phyloP scores from a whole-genome alignment of 2,888 invertebrate species.

The Orgyia antiqua region DNA sequence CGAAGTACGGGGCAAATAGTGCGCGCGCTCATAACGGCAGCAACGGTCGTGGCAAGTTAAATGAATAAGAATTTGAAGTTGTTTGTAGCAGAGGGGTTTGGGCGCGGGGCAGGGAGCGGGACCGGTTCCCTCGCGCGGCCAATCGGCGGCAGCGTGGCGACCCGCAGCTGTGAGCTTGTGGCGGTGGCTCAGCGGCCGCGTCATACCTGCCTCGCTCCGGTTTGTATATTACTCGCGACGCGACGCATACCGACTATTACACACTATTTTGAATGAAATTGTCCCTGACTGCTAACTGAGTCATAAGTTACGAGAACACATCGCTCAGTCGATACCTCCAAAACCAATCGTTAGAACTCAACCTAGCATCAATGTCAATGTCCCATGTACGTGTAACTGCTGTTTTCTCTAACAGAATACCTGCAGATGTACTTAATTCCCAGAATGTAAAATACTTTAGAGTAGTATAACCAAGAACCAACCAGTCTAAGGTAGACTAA shows the following conservation, averaged over 20 bases:
- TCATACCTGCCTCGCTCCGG: conserved; percentile 56
- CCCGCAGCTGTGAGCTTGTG: conserved; percentile 63
- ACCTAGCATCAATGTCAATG: too few species aligned
- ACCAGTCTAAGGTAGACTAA: too few species aligned
- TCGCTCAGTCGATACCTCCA: conserved; percentile 21
- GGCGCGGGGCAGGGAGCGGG: conserved; percentile 35
- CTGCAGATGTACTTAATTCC: too few species aligned
- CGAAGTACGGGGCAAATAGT: conserved; percentile 53
- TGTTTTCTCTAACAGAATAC: too few species aligned
- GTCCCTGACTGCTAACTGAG: conserved; percentile 43
- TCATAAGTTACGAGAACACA: conserved; percentile 41
- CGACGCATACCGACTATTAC: conserved; percentile 53
- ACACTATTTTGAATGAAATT: conserved; percentile 62
- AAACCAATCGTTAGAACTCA: conserved; percentile 19
- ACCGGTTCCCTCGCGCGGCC: conserved; percentile 47
- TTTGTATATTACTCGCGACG: conserved; percentile 52
- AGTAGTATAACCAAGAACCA: too few species aligned
- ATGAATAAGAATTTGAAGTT: conserved; percentile 77
- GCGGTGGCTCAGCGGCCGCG: conserved; percentile 43
- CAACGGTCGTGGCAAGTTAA: conserved; percentile 70
- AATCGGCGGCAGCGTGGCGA: conserved; percentile 58
- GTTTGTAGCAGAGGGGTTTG: conserved; percentile 46
- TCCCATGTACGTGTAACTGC: too few species aligned
- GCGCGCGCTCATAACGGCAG: conserved; percentile 61
- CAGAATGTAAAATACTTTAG: too few species aligned